These are phyloP conservation scores for Acanthopleura granulata DNA, from an alignment of 2,888 invertebrate genomes.

Conservation along the genomic window DNA sequence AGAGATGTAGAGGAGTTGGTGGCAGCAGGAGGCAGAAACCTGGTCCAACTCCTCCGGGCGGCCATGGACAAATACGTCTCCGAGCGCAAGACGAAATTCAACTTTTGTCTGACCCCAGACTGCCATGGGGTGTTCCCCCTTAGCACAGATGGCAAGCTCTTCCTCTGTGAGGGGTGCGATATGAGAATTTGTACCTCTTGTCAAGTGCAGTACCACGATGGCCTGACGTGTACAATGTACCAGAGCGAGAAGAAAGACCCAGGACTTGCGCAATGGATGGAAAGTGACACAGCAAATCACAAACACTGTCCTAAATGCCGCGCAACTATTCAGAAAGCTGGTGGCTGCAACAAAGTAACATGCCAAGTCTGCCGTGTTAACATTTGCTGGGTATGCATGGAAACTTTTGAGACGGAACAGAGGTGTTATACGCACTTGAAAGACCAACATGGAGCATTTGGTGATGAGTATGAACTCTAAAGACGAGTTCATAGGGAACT, in stretches of 20 bases:
- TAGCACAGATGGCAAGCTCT: conserved; percentile 32
- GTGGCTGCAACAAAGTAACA: conserved; percentile 58
- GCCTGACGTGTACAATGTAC: conserved; percentile 51
- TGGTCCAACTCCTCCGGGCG: conserved; percentile 32
- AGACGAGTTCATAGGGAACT: neutral
- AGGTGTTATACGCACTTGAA: conserved; percentile 50
- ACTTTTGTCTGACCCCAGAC: conserved; percentile 57
- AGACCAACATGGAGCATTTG: conserved; percentile 13
- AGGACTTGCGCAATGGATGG: conserved; percentile 38
- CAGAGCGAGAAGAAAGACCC: conserved; percentile 35
- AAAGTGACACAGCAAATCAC: conserved; percentile 37
- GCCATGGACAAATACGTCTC: conserved; percentile 44
- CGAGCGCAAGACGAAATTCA: conserved; percentile 37
- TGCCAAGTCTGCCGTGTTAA: conserved; percentile 48
- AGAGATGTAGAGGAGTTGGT: conserved; percentile 39
- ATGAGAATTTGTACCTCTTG: conserved; percentile 50
- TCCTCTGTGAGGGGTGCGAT: conserved; percentile 44
- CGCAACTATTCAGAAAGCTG: conserved; percentile 50
- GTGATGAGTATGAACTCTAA: conserved; percentile 1
- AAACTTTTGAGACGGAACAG: conserved; percentile 29
- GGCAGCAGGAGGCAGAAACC: conserved; percentile 28
- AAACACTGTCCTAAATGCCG: conserved; percentile 56
- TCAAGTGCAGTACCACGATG: conserved; percentile 51
- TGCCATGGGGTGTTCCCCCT: conserved; percentile 56
- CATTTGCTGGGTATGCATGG: conserved; percentile 60